A percentile compares a stretch with the other conserved stretches of the same genome.
These are phyloP conservation scores for Drosophila peninsularis DNA, from an alignment of 2,888 invertebrate genomes.

Conservation along the genomic window DNA sequence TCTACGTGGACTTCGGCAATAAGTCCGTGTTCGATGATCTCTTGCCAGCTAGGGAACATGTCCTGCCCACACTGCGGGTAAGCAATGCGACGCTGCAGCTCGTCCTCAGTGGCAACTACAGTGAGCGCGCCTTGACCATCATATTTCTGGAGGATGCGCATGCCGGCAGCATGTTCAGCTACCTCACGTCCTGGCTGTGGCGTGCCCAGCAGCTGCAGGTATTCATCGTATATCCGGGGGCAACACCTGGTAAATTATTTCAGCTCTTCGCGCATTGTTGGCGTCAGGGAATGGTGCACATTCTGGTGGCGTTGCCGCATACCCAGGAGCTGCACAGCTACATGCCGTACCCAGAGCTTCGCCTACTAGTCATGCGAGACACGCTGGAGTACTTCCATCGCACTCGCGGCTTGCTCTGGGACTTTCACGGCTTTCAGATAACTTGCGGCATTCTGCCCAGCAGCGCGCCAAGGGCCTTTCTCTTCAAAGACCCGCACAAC, in stretches of 20 bases:
- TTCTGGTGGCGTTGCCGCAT: slow-evolving; percentile 37
- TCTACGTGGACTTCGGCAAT: slow-evolving; percentile 50
- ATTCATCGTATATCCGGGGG: slow-evolving; percentile 47
- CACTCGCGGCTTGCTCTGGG: slow-evolving; percentile 28
- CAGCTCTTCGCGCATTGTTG: slow-evolving; percentile 60
- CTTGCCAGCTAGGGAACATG: slow-evolving; percentile 5
- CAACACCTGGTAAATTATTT: slow-evolving; percentile 13
- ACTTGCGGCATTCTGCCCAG: slow-evolving; percentile 45
- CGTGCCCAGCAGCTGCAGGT: slow-evolving; percentile 57
- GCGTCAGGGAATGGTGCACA: slow-evolving; percentile 62
- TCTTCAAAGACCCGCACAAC: slow-evolving; percentile 50
- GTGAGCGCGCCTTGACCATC: slow-evolving; percentile 53
- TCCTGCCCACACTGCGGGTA: slow-evolving; percentile 38
- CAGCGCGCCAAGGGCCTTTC: slow-evolving; percentile 59
- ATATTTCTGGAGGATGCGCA: slow-evolving; percentile 43
- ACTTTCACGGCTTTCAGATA: slow-evolving; percentile 59
- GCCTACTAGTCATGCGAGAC: slow-evolving; percentile 28
- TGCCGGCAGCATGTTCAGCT: slow-evolving; percentile 10
- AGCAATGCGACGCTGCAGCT: slow-evolving; percentile 20
- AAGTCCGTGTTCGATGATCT: slow-evolving; percentile 10
- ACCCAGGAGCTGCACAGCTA: slow-evolving; percentile 49
- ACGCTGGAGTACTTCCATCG: slow-evolving; percentile 41
- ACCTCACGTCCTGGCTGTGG: slow-evolving; percentile 62
- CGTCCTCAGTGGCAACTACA: slow-evolving; percentile 54
- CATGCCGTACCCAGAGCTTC: slow-evolving; percentile 58